Evolutionary conservation across 2,888 invertebrate species (phyloP).

Genomic region (Meta bourneti): DNA sequence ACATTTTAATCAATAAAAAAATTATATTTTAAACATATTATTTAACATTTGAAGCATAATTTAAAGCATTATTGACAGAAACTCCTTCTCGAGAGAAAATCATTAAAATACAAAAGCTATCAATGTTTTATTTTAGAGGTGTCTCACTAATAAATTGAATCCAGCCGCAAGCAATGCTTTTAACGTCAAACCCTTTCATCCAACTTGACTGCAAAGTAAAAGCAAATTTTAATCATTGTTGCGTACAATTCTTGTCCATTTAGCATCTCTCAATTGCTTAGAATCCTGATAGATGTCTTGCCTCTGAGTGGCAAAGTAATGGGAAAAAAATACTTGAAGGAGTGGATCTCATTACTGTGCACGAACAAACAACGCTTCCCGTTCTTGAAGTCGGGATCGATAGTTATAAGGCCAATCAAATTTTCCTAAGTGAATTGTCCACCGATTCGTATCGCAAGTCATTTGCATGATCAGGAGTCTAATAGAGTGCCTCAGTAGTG

Average conservation of each 20-base stretch:
- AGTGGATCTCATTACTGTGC: not conserved
- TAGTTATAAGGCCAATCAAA: conserved; percentile 8
- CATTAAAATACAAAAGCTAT: not conserved
- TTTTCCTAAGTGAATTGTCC: conserved; percentile 36
- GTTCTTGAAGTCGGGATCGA: not conserved
- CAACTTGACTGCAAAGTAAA: not conserved
- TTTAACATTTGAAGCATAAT: no score
- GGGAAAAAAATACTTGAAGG: not conserved
- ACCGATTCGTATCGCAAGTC: conserved; percentile 6
- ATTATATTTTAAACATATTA: no score
- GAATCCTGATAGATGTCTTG: not conserved
- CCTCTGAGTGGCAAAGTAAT: not conserved
- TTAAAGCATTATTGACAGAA: not conserved
- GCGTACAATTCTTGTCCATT: not conserved
- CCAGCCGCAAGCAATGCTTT: not conserved
- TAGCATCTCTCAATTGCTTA: not conserved
- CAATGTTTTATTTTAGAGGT: not conserved
- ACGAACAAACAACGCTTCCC: not conserved
- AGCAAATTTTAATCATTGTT: not conserved
- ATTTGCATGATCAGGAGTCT: conserved; percentile 7
- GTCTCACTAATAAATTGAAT: not conserved
- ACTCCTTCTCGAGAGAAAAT: not conserved
- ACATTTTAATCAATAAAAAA: no score
- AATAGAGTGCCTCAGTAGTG: not conserved
- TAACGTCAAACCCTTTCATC: not conserved